phyloP scores from a whole-genome alignment of 2,888 invertebrate species.

The Agapetus fuscipes region DNA sequence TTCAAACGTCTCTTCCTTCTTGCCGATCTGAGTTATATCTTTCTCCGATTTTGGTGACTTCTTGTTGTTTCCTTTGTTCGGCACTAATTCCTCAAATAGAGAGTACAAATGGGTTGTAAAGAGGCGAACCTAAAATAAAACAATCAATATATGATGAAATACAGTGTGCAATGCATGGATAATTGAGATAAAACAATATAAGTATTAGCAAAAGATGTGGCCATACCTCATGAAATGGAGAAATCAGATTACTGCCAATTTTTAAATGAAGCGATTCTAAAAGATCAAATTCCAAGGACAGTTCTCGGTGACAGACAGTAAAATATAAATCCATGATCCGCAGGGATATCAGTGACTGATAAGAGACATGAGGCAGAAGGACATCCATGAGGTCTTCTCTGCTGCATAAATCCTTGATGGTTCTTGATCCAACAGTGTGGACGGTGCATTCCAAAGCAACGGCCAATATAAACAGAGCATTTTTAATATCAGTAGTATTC shows the following conservation, averaged over 20 bases:
- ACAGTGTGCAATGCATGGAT: background rate
- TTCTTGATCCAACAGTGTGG: slow-evolving; percentile 44
- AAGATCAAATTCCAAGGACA: slow-evolving; percentile 34
- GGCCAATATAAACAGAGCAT: slow-evolving; percentile 43
- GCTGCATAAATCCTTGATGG: slow-evolving; percentile 37
- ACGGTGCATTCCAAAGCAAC: slow-evolving; percentile 49
- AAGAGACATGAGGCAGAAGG: slow-evolving; percentile 37
- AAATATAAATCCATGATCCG: slow-evolving; percentile 46
- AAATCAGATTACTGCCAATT: slow-evolving; percentile 54
- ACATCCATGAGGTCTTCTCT: slow-evolving; percentile 35
- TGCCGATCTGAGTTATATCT: background rate
- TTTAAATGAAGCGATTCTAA: slow-evolving; percentile 41
- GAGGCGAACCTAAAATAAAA: slow-evolving; percentile 49
- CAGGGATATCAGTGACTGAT: slow-evolving; percentile 41
- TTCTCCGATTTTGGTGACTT: slow-evolving; percentile 19
- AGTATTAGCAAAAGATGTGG: slow-evolving; percentile 1
- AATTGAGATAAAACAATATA: slow-evolving; percentile 6
- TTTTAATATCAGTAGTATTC: slow-evolving; percentile 10
- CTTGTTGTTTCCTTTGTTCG: slow-evolving; percentile 26
- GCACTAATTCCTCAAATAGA: slow-evolving; percentile 46
- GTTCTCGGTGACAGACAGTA: slow-evolving; percentile 39
- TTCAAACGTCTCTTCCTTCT: slow-evolving; percentile 36
- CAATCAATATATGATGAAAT: slow-evolving; percentile 1
- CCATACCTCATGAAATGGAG: slow-evolving; percentile 58
- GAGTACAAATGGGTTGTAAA: slow-evolving; percentile 66